Base-by-base conservation (phyloP, 2,113 vertebrate genomes). In the Salvator merianae region DNA sequence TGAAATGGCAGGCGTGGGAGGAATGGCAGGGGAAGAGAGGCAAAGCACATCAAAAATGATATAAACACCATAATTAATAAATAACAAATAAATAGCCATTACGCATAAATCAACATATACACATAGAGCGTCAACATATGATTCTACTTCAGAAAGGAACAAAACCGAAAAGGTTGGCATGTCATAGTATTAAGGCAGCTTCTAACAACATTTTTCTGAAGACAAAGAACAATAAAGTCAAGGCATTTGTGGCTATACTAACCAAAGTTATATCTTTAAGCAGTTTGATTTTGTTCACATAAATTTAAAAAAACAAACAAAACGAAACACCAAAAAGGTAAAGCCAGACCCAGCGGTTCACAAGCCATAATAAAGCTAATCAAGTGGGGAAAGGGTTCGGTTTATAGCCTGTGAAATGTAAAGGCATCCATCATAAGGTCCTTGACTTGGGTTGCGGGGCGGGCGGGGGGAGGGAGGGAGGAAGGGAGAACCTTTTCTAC, bases 171-270 rank as follows among this genome's bases (percentile, higher is more conserved):
- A 91, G 94, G 91, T 94, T 96, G 95, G 91, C 69, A 59, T 87
- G 93, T 91, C 96, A 96, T 95, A 95, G 89, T 22, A 28, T 94
- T 98, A 98, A 99, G 98, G 98, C 98, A 98, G 97, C 97, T 97
- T 94, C 96, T 98, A n/a, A 99, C 97, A 98, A 97, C 97, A 91
- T 70, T 70, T 89, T 95, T 96, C 95, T 95, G 95, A 95, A 96
- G 96, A 96, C 95, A 95, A 96, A 94, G 96, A 94, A 96, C 96
- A 97, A 96, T 93, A 95, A 97, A 98, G 94, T 95, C 95, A 96
- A 99, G 99, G 98, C 98, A 99, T 98, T 98, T 97, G 97, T 97
- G 98, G 98, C 97, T 97, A 97, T 93, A 96, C 98, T 97, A 97
- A 97, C 95, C 96, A 95, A 96, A 97, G 94, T 89, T 93, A 94